Conservation (phyloP, 2,797 vertebrate species). For the Podarcis siculus region DNA sequence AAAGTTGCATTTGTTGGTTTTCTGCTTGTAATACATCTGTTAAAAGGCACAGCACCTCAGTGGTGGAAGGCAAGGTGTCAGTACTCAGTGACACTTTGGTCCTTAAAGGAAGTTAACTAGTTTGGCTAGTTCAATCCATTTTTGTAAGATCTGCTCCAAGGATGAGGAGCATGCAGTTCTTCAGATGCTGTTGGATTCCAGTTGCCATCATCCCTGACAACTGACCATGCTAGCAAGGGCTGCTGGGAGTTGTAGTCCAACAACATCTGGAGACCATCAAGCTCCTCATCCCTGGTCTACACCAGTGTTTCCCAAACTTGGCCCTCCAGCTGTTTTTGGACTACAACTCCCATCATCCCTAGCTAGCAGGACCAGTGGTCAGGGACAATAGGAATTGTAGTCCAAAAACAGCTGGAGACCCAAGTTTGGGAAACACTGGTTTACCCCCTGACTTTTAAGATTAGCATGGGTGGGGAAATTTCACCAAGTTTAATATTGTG, state of each 20-base stretch:
- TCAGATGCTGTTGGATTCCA: neutral
- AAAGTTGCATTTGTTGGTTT: neutral
- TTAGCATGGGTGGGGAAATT: neutral
- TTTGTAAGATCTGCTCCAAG: neutral
- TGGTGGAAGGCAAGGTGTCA: neutral
- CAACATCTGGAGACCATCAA: no score
- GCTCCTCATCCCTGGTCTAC: no score
- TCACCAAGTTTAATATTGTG: neutral
- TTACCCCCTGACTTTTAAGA: neutral
- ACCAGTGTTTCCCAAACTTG: no score
- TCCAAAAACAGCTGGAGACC: no score
- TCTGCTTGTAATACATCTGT: neutral
- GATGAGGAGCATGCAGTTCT: no score
- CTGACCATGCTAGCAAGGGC: no score
- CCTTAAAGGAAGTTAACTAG: accelerated
- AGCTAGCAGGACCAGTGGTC: no score
- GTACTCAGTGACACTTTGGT: neutral
- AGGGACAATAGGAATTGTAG: no score
- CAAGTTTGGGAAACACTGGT: no score
- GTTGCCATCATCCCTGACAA: neutral
- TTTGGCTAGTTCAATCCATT: neutral
- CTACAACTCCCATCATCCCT: no score
- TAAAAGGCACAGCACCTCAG: neutral
- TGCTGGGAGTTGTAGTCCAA: neutral
- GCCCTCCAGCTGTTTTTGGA: no score